Percentiles rank a stretch among this genome's conserved stretches.
These are phyloP conservation scores for Helicoverpa zea DNA, from an alignment of 1,140 invertebrate genomes.

Conservation along the genomic window DNA sequence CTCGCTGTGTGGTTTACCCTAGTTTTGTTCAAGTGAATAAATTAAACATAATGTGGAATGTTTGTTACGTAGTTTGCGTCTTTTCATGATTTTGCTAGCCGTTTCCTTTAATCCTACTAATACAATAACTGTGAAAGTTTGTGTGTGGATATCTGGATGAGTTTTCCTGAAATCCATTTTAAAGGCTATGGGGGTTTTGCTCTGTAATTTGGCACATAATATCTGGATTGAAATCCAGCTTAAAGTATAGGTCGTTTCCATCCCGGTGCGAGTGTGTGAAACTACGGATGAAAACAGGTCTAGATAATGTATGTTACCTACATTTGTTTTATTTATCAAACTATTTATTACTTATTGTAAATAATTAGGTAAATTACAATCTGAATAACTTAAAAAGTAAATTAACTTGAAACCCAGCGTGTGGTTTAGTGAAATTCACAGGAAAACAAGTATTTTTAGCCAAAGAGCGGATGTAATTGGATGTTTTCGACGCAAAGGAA, in stretches of 20 bases:
- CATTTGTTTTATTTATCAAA: neutral
- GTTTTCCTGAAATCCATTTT: too few relatives aligned
- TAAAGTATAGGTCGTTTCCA: too few relatives aligned
- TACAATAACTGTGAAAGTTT: too few relatives aligned
- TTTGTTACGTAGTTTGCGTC: too few relatives aligned
- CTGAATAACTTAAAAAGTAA: neutral
- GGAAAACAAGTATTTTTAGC: neutral
- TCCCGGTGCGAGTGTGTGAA: too few relatives aligned
- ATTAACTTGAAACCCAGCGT: neutral
- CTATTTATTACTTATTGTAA: neutral
- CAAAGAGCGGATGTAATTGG: conserved; percentile 1
- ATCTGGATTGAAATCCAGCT: too few relatives aligned
- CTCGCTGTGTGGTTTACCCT: neutral
- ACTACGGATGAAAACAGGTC: neutral
- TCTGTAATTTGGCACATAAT: too few relatives aligned
- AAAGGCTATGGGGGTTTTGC: too few relatives aligned
- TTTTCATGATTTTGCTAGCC: too few relatives aligned
- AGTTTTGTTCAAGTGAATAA: neutral
- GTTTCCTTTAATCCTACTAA: too few relatives aligned
- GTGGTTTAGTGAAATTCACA: neutral
- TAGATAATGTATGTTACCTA: neutral
- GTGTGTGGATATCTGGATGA: too few relatives aligned
- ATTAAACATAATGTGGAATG: neutral
- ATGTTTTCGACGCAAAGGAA: conserved; percentile 18
- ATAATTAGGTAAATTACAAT: neutral